Evolutionary conservation across 2,888 invertebrate species (phyloP), one percentile per base, ranked within the genome.

Genomic region (Ditula angustiorana): DNA sequence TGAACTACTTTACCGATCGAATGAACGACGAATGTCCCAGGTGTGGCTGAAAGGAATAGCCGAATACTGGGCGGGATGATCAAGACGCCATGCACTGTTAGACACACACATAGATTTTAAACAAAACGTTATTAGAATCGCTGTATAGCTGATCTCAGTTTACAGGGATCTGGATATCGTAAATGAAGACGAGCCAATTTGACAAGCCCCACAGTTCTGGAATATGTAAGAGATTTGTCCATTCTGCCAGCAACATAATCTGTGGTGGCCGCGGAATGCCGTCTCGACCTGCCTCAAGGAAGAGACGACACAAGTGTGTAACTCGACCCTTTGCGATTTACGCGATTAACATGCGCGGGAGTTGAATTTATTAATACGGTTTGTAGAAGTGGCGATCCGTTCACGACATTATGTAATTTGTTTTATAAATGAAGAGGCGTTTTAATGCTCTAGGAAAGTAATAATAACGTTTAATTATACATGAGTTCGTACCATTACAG

Each of bases 231-330:
- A 58, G 44, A 28, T 21, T 28, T 33, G 52, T 11, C 37, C 50
- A 10, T 50, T 61, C 64, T 56, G 47, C 35, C 28, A 30, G 46
- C 52, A 23, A 33, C 10, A 21, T 69, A 69, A 49, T 75, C 69
- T 74, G 41, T 71, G 47, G 69, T 26, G 60, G 19, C 24, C 35
- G 13, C 61, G 77, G 79, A 81, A 81, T 82, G 82, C 67, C 62
- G 81, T 68, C 70, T 74, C 69, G 76, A 80, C 79, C 79, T 81
- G 80, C 80, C 77, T 73, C 77, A 77, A 80, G 77, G 76, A 75
- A 74, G 73, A 74, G 69, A 73, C 73, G 68, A 66, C 56, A 63
- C 71, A 56, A 66, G 63, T 65, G 67, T 56, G 49, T 47, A 53
- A 50, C 41, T 23, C 58, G 44, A 59, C 28, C 58, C 35, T 24